Base-by-base conservation (phyloP, 2,888 invertebrate species). In the Lampropteryx suffumata region DNA sequence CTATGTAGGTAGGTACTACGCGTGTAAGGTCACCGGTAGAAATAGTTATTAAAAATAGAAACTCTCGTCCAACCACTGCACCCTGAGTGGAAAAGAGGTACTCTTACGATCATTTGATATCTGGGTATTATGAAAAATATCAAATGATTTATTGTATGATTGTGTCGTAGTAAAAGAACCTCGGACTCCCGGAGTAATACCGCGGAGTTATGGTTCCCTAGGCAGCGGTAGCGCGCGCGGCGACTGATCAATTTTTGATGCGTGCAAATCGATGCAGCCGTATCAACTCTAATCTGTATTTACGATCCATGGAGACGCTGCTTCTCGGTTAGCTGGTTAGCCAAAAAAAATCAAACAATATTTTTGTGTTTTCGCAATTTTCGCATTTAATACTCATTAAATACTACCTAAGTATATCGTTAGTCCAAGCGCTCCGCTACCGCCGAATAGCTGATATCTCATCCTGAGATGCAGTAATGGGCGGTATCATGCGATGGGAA, bases 161-260 rank as follows among this genome's bases (percentile, higher is more conserved):
- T 4, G 17, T 27, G 12, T 11, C 1, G 29, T 36, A 32, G 11
- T 17, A 29, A 29, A 40, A 7, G 17, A 2, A 8, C 5, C 28
- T 1, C 14, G 12, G 34, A 24, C 48, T 48, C 24, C 29, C 13
- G 35, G 17, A 9, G 3, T 29, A 27, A 1, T n/a, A 10, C 17
- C 33, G 47, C 67, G 65, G 70, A 73, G 77, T 79, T 76, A 76
- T 80, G 81, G 70, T 62, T 83, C 86, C 87, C 84, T 59, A 44
- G 82, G 65, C 82, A 62, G 76, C 69, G 64, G 76, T 79, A 66
- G 44, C 40, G 40, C 47, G 55, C n/a, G n/a, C 54, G 58, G 52
- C 60, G 62, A 60, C 65, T 71, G 69, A 64, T 87, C 84, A 82
- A 89, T 88, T 82, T 84, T 87, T 86, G 84, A 89, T 87, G 80